Conservation (phyloP, 2,113 vertebrate genomes). For the Megaceryle maxima region DNA sequence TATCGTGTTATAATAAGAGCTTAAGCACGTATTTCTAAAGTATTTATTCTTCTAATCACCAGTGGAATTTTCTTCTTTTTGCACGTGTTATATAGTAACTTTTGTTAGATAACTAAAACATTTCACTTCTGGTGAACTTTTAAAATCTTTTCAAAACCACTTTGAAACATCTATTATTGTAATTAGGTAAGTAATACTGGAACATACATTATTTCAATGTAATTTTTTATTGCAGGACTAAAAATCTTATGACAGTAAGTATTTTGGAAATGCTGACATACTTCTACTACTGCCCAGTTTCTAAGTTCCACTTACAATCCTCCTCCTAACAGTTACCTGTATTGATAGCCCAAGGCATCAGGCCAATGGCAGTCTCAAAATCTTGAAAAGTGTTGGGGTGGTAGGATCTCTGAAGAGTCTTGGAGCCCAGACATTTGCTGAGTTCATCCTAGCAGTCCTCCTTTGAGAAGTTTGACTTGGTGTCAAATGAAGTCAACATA, state of each 20-base stretch:
- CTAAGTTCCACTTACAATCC: neutral
- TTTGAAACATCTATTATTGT: neutral
- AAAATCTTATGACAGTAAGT: neutral
- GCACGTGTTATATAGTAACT: neutral
- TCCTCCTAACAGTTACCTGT: neutral
- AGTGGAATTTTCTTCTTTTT: neutral
- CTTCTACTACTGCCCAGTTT: neutral
- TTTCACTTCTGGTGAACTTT: neutral
- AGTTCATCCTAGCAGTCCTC: neutral
- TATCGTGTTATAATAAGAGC: neutral
- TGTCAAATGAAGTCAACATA: neutral
- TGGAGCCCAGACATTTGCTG: neutral
- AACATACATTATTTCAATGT: neutral
- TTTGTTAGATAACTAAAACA: neutral
- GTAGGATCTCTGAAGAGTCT: neutral
- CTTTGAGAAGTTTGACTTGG: neutral
- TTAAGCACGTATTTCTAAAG: neutral
- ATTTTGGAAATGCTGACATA: neutral
- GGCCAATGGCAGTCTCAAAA: neutral
- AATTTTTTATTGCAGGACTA: neutral
- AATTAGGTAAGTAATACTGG: neutral
- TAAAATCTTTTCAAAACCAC: neutral
- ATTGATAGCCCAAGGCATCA: neutral
- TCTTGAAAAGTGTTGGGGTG: accelerated
- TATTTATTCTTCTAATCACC: neutral